Evolutionary conservation across 2,888 invertebrate genomes (phyloP), one percentile per base, ranked within the genome.

Genomic region (Tyria jacobaeae): DNA sequence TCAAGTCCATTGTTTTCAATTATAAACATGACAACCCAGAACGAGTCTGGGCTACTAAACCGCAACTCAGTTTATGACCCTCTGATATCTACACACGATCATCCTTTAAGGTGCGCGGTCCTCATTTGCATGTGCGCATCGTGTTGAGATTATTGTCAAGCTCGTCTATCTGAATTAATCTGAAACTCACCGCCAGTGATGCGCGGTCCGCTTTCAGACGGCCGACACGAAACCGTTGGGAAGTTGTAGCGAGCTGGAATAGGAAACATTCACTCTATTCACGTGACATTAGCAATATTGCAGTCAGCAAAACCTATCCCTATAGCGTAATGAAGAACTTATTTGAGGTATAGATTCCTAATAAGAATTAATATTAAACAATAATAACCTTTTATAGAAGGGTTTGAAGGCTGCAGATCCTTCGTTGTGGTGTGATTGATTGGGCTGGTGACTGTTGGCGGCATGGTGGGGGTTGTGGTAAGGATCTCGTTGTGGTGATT

Each of bases 371-470:
- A 25, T 56, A 49, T 17, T 49, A 2, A 39, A 58, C 49, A 57
- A 82, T 85, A 91, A 93, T 94, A 88, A 98, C 98, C 97, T 97
- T 95, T 98, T 98, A 91, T 97, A 97, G 91, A 97, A 97, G 71
- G 97, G 97, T 91, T 97, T 97, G 91, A 98, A 98, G 83, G 97
- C 97, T 59, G 97, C 95, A 64, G 92, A 90, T 75, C 91, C 94
- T 80, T 95, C 95, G 82, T 92, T 91, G 81, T 94, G 93, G 71
- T 94, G 94, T 67, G 91, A 90, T 74, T 94, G 93, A 74, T 89
- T 91, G 64, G 93, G 92, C 71, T 91, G 94, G 80, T 91, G 94
- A 78, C 88, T 89, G 83, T 87, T 90, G 65, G 89, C 87, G 64
- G 94, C 92, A 71, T 95, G 95, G 77, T 91, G 91, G 62, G 94